Percentiles rank a stretch among this genome's conserved stretches.
phyloP scores from a whole-genome alignment of 2,888 invertebrate species.

The Rotaria macrura region DNA sequence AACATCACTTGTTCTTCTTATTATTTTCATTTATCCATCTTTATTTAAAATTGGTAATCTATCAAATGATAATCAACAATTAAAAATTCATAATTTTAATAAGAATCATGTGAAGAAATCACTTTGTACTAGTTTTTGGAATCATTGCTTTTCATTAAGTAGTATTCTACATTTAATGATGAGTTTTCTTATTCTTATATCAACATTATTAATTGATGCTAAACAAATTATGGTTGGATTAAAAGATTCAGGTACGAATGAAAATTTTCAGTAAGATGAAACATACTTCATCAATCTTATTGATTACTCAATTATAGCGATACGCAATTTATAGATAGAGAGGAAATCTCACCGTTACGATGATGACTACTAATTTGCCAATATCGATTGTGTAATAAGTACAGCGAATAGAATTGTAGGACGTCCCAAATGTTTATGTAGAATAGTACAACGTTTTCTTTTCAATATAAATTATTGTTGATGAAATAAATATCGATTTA shows the following conservation, averaged over 20 bases:
- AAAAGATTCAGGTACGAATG: background rate
- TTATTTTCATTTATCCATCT: background rate
- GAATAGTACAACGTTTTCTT: too few relatives aligned
- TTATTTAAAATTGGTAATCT: background rate
- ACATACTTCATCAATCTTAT: too few relatives aligned
- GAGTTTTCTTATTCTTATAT: background rate
- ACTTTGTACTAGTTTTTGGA: background rate
- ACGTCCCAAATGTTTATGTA: too few relatives aligned
- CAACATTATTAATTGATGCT: background rate
- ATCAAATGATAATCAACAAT: background rate
- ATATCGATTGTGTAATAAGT: too few relatives aligned
- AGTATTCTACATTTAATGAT: constrained; percentile 1
- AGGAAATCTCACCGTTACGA: too few relatives aligned
- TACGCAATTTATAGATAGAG: too few relatives aligned
- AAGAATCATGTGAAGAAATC: background rate
- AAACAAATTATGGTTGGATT: constrained; percentile 9
- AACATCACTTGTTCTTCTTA: background rate
- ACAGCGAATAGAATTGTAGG: too few relatives aligned
- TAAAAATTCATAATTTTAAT: background rate
- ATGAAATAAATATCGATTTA: too few relatives aligned
- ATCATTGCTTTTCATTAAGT: constrained; percentile 7
- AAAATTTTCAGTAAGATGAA: too few relatives aligned
- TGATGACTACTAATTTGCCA: too few relatives aligned
- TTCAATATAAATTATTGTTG: too few relatives aligned
- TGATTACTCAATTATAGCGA: too few relatives aligned